Base-by-base conservation (phyloP, 2,888 invertebrate genomes). In the Microctonus hyperodae region DNA sequence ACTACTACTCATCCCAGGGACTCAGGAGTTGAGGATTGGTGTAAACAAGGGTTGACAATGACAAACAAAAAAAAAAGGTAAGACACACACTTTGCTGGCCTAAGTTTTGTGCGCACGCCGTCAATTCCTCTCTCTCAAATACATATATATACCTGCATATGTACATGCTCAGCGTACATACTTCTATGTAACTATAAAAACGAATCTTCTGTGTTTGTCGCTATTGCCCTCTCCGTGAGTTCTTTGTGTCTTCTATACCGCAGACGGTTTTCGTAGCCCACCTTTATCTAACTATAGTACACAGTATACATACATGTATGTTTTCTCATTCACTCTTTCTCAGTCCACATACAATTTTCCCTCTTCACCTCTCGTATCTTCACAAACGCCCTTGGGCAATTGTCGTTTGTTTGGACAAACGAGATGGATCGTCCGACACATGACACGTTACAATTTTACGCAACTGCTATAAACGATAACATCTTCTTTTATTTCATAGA, bases 11-110 rank as follows among this genome's bases (percentile, higher is more conserved):
- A 48, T 59, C 20, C 37, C 23, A 33, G 64, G 35, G 55, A 35
- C 20, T 37, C 23, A 33, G 61, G 48, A 57, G 44, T 64, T 22
- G 56, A 59, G 64, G 68, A 65, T 71, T 60, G 67, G 65, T 71
- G 78, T 75, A 78, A 79, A 79, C 75, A 76, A 71, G 62, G 69
- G 68, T 70, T 78, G 80, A 79, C 76, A 76, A 78, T 77, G 74
- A 75, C 75, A 72, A 70, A 69, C 3, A 68, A 55, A 66, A 57
- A 51, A 61, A 44, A 51, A 69, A 55, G 64, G 33, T 22, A 40
- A 55, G 53, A 58, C 35, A 63, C 35, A 63, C 50, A 35, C 25
- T 23, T 16, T 35, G 44, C 16, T 44, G 16, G 44, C n/a, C 44
- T 16, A 44, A 44, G 62, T 51, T 22, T 53, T 35, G 40, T 40